These are phyloP conservation scores for Limosa lapponica DNA, from an alignment of 2,797 vertebrate genomes.

Conservation along the genomic window DNA sequence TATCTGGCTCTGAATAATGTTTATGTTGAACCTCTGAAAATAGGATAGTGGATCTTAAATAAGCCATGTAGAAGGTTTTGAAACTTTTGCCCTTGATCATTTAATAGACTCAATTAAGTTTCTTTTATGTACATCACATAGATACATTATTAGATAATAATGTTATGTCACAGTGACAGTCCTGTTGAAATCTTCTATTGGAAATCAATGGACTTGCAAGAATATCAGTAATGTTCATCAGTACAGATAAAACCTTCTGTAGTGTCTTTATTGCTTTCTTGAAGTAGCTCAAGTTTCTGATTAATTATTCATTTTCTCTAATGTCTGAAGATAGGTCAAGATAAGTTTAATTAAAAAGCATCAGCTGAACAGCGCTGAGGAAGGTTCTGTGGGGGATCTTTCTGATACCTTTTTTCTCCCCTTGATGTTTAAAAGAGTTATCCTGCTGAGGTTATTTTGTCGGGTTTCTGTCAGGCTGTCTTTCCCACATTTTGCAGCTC, in stretches of 20 bases:
- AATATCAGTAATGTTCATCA: not conserved
- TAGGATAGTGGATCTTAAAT: not conserved
- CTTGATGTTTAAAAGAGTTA: slow-evolving; percentile 10
- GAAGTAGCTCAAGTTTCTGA: not conserved
- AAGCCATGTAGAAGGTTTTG: not conserved
- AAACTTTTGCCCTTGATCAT: not conserved
- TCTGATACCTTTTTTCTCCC: not conserved
- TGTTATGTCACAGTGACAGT: not conserved
- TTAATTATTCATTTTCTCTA: slow-evolving; percentile 15
- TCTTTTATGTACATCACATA: not conserved
- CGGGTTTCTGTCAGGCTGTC: slow-evolving; percentile 55
- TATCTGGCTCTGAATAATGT: not conserved
- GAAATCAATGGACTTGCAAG: not conserved
- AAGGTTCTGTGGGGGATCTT: not conserved
- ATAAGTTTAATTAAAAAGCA: slow-evolving; percentile 18
- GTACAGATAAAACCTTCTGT: not conserved
- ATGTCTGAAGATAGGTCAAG: not conserved
- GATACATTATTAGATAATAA: not conserved
- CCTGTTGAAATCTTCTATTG: not conserved
- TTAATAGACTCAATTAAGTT: not conserved
- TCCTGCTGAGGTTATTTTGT: slow-evolving; percentile 52
- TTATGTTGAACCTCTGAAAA: not conserved
- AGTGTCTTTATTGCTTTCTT: not conserved
- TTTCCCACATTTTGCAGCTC: slow-evolving; percentile 74
- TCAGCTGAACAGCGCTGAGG: not conserved